Evolutionary conservation across 2,113 vertebrate species (phyloP), one percentile per base, ranked within the genome.

Genomic region (Morone saxatilis): DNA sequence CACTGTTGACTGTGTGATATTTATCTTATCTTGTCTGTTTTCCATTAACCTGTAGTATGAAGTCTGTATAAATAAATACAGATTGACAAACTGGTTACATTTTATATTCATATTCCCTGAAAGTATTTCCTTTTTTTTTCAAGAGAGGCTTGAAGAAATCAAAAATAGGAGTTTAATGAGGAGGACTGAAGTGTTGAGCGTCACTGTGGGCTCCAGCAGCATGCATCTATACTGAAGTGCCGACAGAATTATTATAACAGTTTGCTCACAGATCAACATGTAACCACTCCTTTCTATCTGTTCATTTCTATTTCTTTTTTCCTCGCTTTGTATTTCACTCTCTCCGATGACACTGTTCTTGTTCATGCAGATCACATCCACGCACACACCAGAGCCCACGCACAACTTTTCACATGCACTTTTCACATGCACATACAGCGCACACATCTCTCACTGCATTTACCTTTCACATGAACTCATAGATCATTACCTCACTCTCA

Each of bases 401-500:
- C 86, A 81, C 54, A 47, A 16, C 59, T 70, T 85, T 56, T 31
- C 31, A 31, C 31, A 31, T 31, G 31, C 31, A 31, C 31, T 31
- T 31, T 31, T 3, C 40, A 81, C 71, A 31, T 19, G 45, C 79
- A 59, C 20, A 38, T 11, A 11, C 76, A 54, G 31, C 11, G 17
- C 75, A 57, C n/a, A 5, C 62, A 59, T 56, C 45, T 43, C 66
- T 63, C 13, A 4, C 65, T 38, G 36, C 41, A 62, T 78, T 89
- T 86, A 87, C 81, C 70, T 81, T 77, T 72, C 4, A 56, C 59
- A 31, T 89, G 84, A 91, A 89, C 77, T 86, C 76, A 10, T 12
- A 53, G 50, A 76, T 86, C 69, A 81, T 86, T 81, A 71, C 79
- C 81, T 90, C 79, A 75, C 73, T 78, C 71, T 88, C 76, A 78